Percentiles rank a stretch among this genome's conserved stretches.
phyloP scores from a whole-genome alignment of 2,113 vertebrate genomes.

The Rafetus swinhoei region DNA sequence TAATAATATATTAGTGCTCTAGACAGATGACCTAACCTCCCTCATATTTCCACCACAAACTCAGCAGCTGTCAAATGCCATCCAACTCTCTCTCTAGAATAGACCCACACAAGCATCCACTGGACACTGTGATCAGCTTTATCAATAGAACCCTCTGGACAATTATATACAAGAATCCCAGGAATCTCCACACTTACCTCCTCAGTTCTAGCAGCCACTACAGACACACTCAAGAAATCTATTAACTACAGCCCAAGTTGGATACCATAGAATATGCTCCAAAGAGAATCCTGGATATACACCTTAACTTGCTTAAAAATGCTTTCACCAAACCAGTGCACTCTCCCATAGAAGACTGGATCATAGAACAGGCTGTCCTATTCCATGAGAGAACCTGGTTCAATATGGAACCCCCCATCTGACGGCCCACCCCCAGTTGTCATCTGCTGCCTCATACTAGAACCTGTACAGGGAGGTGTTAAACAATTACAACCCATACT shows the following conservation, averaged over 20 bases:
- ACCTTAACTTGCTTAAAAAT: background rate
- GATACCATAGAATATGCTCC: background rate
- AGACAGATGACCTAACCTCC: background rate
- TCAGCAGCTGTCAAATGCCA: too few species aligned
- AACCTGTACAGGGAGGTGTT: too few species aligned
- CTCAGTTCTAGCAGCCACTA: background rate
- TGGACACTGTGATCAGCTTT: background rate
- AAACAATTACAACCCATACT: too few species aligned
- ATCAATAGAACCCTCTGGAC: background rate
- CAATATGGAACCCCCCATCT: too few species aligned
- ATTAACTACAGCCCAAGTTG: background rate
- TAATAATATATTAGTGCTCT: background rate
- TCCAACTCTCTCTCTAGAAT: too few species aligned
- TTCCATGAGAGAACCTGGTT: too few species aligned
- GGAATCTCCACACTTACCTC: background rate
- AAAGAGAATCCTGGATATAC: background rate
- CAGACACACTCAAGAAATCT: background rate
- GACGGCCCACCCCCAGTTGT: too few species aligned
- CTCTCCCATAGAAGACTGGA: too few species aligned
- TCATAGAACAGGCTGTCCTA: too few species aligned
- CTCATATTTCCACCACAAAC: background rate
- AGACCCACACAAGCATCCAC: background rate
- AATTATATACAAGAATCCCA: too few species aligned
- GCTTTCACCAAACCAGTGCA: background rate
- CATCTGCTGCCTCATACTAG: too few species aligned